These are phyloP conservation scores for Prosopocoilus inquinatus DNA, from an alignment of 2,888 invertebrate species.

Conservation along the genomic window DNA sequence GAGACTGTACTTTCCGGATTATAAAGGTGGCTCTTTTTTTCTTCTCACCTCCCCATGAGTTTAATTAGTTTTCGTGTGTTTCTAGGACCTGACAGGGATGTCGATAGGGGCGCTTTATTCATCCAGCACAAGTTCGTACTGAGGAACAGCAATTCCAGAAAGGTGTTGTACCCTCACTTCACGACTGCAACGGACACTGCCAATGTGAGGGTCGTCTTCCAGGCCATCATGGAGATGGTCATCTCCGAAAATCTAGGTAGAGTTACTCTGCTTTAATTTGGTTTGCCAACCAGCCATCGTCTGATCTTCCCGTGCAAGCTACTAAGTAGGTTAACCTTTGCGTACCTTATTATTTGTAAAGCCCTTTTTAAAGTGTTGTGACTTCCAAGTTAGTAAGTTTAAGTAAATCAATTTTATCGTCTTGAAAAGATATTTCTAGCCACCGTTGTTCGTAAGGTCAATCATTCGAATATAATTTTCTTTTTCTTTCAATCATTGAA, in stretches of 20 bases:
- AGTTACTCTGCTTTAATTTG: conserved; percentile 53
- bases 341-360: neutral
- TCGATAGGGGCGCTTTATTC: conserved; percentile 61
- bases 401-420: no score
- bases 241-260: conserved; percentile 61
- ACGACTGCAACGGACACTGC: conserved; percentile 67
- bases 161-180: conserved; percentile 64
- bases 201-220: conserved; percentile 65
- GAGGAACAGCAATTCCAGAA: conserved; percentile 56
- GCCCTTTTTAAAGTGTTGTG: no score
- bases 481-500: no score
- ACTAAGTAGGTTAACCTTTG: neutral
- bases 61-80: conserved; percentile 7
- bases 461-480: no score
- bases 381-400: no score
- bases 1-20: conserved; percentile 60
- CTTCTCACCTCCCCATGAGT: no score
- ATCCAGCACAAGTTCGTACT: conserved; percentile 62
- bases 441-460: no score
- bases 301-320: neutral
- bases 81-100: conserved; percentile 60
- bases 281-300: neutral
- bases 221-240: conserved; percentile 66
- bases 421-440: no score
- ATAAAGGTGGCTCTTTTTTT: conserved; percentile 48